Evolutionary conservation across 1,140 invertebrate species (phyloP), one percentile per base, ranked within the genome.

Genomic region (Sitodiplosis mosellana): DNA sequence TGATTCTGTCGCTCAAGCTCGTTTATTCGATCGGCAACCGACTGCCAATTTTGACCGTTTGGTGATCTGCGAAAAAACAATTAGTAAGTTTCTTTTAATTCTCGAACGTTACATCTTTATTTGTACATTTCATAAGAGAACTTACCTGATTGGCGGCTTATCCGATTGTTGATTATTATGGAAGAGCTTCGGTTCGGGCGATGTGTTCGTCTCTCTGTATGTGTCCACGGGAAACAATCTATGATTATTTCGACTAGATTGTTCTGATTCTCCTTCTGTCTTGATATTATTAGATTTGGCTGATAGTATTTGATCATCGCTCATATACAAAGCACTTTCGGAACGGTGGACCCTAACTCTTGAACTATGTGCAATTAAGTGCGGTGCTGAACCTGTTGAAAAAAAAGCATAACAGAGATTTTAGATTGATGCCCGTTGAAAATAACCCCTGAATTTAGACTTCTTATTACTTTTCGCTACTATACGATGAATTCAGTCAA

Each of bases 301-400:
- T 12, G 43, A 27, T 2, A 10, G 5, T 27, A 45, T 27, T 40
- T 52, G 45, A 12, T 63, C 61, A 19, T 59, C 57, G 48, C 73
- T 71, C 53, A 81, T 68, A 55, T 83, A 84, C 12, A 83, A 59
- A 8, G 85, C 80, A 56, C 81, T 84, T 60, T 86, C 83, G 4
- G 82, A 84, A 53, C 5, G 83, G 83, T 8, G 81, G n/a, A n/a
- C 81, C 57, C 81, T 76, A 8, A 87, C 83, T 47, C 80, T 69
- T 19, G 83, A 78, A 54, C 83, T 86, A 54, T 86, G 83, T 14
- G 77, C 83, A 51, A 87, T 84, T 19, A 81, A 67, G 52, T 83
- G 80, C 49, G 56, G 51, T 56, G 52, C 63, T 51, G 55, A 59
- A 55, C 46, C 53, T 55, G 27, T 27, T 27, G 27, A 27, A 27